phyloP scores from a whole-genome alignment of 1,140 invertebrate genomes.

The Penaeus chinensis region DNA sequence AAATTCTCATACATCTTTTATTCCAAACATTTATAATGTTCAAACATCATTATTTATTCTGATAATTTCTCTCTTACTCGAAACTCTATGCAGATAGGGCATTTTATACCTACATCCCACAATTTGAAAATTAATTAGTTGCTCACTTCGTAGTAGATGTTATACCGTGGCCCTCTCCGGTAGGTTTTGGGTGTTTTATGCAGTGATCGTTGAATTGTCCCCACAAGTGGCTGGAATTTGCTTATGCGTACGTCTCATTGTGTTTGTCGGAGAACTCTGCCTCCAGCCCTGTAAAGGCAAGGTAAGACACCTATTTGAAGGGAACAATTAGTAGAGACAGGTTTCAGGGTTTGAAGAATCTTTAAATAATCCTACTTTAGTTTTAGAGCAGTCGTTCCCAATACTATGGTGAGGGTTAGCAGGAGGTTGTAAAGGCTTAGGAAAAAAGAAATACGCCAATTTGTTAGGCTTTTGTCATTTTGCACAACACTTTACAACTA shows the following conservation, averaged over 20 bases:
- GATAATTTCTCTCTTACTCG: not conserved
- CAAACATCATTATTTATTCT: not conserved
- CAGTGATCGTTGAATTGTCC: constrained; percentile 18
- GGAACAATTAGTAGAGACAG: too few relatives aligned
- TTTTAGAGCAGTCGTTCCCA: too few relatives aligned
- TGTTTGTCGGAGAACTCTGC: constrained; percentile 13
- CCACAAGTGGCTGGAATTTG: constrained; percentile 8
- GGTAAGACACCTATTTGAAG: not conserved
- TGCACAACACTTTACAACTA: too few relatives aligned
- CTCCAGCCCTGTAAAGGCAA: constrained; percentile 1
- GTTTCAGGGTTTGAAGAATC: too few relatives aligned
- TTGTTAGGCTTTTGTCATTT: too few relatives aligned
- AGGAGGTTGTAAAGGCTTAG: too few relatives aligned
- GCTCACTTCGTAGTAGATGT: not conserved
- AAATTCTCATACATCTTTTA: too few relatives aligned
- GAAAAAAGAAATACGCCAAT: too few relatives aligned
- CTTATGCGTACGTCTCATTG: constrained; percentile 15
- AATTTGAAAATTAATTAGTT: constrained; percentile 13
- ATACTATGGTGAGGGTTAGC: too few relatives aligned
- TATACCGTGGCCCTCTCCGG: not conserved
- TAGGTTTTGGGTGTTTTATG: constrained; percentile 27
- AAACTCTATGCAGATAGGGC: not conserved
- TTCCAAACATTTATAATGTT: too few relatives aligned
- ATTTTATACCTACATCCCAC: not conserved
- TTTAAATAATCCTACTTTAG: too few relatives aligned